A percentile compares a stretch with the other conserved stretches of the same genome.
phyloP scores from a whole-genome alignment of 1,140 invertebrate genomes.

The Cryptotermes secundus region DNA sequence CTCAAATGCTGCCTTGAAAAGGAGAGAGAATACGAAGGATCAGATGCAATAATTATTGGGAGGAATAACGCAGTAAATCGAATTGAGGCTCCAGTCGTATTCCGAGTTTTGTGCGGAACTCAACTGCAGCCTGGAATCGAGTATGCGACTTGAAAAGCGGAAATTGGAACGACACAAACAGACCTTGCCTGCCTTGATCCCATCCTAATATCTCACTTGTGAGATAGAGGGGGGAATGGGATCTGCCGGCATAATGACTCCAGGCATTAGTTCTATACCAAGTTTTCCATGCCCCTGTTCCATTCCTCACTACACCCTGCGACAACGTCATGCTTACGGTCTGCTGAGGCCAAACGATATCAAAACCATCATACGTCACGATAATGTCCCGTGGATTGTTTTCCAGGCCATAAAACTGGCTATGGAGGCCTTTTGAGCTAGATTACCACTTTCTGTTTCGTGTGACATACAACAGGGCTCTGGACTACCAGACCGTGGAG shows the following conservation, averaged over 20 bases:
- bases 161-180: constrained; percentile 16
- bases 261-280: neutral
- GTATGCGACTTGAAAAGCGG: neutral
- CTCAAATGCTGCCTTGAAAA: neutral
- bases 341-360: neutral
- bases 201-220: neutral
- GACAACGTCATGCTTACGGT: neutral
- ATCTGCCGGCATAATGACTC: neutral
- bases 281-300: neutral
- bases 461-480: too few relatives aligned
- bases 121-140: neutral
- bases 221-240: neutral
- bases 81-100: neutral
- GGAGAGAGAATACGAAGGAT: neutral
- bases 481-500: too few relatives aligned
- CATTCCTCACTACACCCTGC: too few relatives aligned
- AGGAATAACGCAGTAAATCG: neutral
- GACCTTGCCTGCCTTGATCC: neutral
- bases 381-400: neutral
- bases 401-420: too few relatives aligned
- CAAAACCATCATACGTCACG: neutral
- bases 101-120: neutral
- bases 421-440: too few relatives aligned
- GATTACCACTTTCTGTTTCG: too few relatives aligned
- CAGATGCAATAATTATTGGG: constrained; percentile 4